Percentiles rank a stretch among this genome's conserved stretches.
Conservation (phyloP, 2,888 invertebrate genomes). For the Ormyrus nitidulus region DNA sequence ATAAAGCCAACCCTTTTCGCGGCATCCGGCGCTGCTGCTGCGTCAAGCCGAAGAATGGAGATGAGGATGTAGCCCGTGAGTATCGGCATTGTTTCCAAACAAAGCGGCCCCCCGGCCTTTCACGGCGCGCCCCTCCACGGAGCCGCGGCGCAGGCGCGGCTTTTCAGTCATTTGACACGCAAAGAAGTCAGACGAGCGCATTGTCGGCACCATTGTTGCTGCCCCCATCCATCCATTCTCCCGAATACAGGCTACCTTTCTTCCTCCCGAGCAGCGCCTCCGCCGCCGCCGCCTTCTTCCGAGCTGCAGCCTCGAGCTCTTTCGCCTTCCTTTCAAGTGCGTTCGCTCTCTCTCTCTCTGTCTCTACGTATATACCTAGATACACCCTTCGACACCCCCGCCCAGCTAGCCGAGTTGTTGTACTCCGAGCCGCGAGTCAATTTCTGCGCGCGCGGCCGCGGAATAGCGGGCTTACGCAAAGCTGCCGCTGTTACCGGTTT, state of each 20-base stretch:
- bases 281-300: neutral
- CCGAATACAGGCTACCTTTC: constrained; percentile 46
- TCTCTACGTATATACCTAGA: no score
- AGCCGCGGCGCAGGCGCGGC: constrained; percentile 57
- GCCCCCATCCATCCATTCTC: constrained; percentile 67
- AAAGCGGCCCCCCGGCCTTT: constrained; percentile 72
- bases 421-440: constrained; percentile 38
- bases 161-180: constrained; percentile 76
- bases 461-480: neutral
- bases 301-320: constrained; percentile 41
- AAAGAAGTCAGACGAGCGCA: constrained; percentile 74
- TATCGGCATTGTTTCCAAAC: constrained; percentile 76
- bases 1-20: constrained; percentile 71
- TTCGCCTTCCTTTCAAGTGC: constrained; percentile 42
- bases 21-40: constrained; percentile 61
- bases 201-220: constrained; percentile 69
- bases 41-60: constrained; percentile 75
- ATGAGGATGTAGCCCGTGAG: constrained; percentile 75
- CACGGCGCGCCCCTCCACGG: constrained; percentile 66
- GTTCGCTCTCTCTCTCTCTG: constrained; percentile 12
- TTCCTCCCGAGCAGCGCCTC: constrained; percentile 27
- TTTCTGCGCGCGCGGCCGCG: constrained; percentile 22
- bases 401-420: neutral
- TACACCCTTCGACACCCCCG: constrained; percentile 23
- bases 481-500: constrained; percentile 10